Percentiles rank a stretch among this genome's conserved stretches.
Evolutionary conservation across 2,797 vertebrate genomes (phyloP).

Genomic region (Delichon dasypus): DNA sequence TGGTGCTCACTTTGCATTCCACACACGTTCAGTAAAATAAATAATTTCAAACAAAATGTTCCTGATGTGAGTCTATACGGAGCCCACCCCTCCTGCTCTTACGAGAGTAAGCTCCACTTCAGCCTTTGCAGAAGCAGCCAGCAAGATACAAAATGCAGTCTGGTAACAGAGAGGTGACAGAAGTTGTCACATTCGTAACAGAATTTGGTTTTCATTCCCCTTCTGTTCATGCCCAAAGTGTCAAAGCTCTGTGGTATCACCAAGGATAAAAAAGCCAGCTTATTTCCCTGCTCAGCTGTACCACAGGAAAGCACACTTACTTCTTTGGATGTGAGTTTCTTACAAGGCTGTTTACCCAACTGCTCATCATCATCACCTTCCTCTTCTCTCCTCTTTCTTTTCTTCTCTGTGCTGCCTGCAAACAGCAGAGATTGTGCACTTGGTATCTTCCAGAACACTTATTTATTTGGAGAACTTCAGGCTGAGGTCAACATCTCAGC

Average conservation of each 20-base stretch:
- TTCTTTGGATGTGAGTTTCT: constrained; percentile 88
- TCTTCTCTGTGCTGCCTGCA: constrained; percentile 59
- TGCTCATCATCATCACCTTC: constrained; percentile 72
- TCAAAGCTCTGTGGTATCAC: neutral
- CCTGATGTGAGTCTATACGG: neutral
- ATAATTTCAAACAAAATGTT: neutral
- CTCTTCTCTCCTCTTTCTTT: constrained; percentile 82
- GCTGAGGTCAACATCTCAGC: neutral
- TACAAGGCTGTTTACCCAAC: constrained; percentile 45
- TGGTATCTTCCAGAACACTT: neutral
- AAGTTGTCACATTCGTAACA: neutral
- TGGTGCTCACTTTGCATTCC: neutral
- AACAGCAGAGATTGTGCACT: neutral
- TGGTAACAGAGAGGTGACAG: neutral
- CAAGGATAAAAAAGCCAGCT: neutral
- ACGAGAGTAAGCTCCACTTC: accelerated
- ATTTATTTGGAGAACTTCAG: neutral
- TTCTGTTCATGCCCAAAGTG: neutral
- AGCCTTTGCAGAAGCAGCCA: neutral
- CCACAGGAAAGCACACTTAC: constrained; percentile 67
- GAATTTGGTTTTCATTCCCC: neutral
- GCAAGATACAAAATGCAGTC: neutral
- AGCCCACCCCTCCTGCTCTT: neutral
- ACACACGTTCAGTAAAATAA: neutral
- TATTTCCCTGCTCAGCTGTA: neutral